phyloP scores from a whole-genome alignment of 2,113 vertebrate genomes.

The Tretioscincus oriximinensis region DNA sequence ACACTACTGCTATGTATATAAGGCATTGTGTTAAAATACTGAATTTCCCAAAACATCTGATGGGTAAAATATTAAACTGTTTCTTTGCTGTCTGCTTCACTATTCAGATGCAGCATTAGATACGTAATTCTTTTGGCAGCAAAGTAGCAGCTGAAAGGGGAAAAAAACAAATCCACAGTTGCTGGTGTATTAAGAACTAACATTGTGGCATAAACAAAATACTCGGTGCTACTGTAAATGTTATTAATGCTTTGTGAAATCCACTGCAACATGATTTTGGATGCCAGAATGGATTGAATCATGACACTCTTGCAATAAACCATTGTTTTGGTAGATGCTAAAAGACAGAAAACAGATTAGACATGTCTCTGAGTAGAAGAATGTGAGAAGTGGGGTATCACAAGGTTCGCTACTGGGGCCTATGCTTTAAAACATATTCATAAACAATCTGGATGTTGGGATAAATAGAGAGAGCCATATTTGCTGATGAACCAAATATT shows the following conservation, averaged over 20 bases:
- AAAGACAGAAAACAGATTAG: too few species aligned
- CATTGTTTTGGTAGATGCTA: too few species aligned
- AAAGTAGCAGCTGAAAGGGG: not conserved
- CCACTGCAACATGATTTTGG: not conserved
- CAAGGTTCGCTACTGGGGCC: too few species aligned
- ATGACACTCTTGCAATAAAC: not conserved
- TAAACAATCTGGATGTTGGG: too few species aligned
- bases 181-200: not conserved
- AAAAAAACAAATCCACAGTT: too few species aligned
- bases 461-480: too few species aligned
- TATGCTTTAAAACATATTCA: too few species aligned
- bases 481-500: too few species aligned
- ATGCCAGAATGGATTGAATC: not conserved
- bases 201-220: not conserved
- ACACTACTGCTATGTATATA: slow-evolving; percentile 49
- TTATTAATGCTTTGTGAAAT: slow-evolving; percentile 1
- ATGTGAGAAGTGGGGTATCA: too few species aligned
- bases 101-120: not conserved
- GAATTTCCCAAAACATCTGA: slow-evolving; percentile 1
- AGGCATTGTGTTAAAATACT: slow-evolving; percentile 47
- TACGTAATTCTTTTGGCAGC: slow-evolving; percentile 2
- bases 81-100: not conserved
- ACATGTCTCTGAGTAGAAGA: too few species aligned
- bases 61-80: slow-evolving; percentile 7
- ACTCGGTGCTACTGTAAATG: not conserved